Evolutionary conservation across 2,888 invertebrate species (phyloP).

Genomic region (Dolichomitus sp.): DNA sequence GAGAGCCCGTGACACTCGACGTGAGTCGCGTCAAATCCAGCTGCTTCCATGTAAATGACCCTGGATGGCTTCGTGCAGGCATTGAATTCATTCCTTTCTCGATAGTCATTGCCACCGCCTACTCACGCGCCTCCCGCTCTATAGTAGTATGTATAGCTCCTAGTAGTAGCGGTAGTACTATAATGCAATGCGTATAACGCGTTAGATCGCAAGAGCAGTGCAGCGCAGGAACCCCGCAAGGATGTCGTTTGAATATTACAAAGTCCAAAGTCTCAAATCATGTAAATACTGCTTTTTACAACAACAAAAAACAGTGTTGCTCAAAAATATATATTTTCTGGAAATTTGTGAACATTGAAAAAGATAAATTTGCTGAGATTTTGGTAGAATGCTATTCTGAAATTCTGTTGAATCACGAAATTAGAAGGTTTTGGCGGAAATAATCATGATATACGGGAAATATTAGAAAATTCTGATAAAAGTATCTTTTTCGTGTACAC

Average conservation of each 20-base stretch:
- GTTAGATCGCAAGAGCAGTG: constrained; percentile 5
- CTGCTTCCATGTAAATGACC: constrained; percentile 64
- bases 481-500: no score
- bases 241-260: constrained; percentile 62
- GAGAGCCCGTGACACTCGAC: constrained; percentile 37
- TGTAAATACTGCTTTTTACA: constrained; percentile 49
- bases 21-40: constrained; percentile 50
- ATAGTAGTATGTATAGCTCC: constrained; percentile 2
- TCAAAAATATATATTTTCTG: no score
- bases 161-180: background rate
- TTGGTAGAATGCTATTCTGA: no score
- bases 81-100: constrained; percentile 66
- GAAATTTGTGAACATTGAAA: no score
- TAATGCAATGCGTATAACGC: background rate
- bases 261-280: constrained; percentile 52
- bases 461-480: no score
- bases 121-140: constrained; percentile 36
- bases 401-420: no score
- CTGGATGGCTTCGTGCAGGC: constrained; percentile 46
- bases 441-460: no score
- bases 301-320: no score
- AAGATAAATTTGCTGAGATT: no score
- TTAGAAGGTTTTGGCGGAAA: no score
- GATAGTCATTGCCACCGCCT: constrained; percentile 66
- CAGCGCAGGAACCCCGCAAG: constrained; percentile 46